Conservation (phyloP, 2,888 invertebrate genomes). For the Troides helena region DNA sequence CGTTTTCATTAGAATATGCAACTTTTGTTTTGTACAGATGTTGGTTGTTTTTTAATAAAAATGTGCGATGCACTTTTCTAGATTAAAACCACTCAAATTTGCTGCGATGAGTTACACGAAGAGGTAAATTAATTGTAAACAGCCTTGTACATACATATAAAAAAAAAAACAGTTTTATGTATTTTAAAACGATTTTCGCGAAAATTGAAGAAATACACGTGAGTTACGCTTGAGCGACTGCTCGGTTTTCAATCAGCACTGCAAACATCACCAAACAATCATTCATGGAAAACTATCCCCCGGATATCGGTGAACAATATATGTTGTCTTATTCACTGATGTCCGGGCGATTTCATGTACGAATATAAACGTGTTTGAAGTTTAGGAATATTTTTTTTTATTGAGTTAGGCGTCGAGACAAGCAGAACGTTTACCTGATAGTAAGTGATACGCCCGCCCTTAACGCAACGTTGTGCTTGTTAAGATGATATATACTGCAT, state of each 20-base stretch:
- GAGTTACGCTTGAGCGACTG: neutral
- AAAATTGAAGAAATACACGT: neutral
- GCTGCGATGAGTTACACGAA: neutral
- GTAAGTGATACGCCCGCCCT: too few relatives aligned
- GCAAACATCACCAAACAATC: neutral
- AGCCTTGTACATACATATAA: neutral
- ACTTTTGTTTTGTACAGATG: neutral
- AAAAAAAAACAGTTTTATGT: neutral
- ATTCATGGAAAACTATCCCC: neutral
- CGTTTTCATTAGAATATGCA: neutral
- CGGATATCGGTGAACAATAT: neutral
- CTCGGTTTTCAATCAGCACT: constrained; percentile 1
- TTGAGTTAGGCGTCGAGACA: too few relatives aligned
- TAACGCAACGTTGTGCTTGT: too few relatives aligned
- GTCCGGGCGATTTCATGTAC: neutral
- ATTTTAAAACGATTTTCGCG: neutral
- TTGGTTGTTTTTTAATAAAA: neutral
- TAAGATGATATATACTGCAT: too few relatives aligned
- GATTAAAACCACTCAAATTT: neutral
- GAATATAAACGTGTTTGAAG: neutral
- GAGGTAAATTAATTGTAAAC: neutral
- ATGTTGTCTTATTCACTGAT: neutral
- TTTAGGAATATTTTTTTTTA: too few relatives aligned
- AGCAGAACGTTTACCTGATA: too few relatives aligned
- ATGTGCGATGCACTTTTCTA: neutral